Percentiles rank a stretch among this genome's conserved stretches.
phyloP scores from a whole-genome alignment of 1,140 invertebrate species.

The Dreissena rostriformis region DNA sequence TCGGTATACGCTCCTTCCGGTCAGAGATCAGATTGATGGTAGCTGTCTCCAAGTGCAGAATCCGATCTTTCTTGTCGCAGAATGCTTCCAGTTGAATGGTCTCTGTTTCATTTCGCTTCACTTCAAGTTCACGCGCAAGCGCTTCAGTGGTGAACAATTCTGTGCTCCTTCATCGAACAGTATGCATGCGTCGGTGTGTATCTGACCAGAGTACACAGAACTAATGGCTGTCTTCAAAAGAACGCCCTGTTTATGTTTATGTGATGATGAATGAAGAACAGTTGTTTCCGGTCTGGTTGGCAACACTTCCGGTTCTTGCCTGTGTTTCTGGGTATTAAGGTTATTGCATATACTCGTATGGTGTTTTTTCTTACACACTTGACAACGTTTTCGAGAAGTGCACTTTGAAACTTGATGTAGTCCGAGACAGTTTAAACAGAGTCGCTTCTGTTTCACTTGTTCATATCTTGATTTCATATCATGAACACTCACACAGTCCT shows the following conservation, averaged over 20 bases:
- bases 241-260: not conserved
- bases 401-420: constrained; percentile 7
- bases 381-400: constrained; percentile 11
- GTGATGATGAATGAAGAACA: not conserved
- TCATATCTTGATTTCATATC: not conserved
- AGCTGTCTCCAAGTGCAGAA: constrained; percentile 4
- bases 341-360: not conserved
- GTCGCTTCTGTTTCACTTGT: constrained; percentile 7
- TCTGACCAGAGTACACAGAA: too few relatives aligned
- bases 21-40: not conserved
- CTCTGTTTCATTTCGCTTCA: not conserved
- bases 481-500: not conserved
- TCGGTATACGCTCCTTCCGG: constrained; percentile 11
- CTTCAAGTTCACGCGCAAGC: constrained; percentile 24
- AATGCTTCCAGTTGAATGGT: constrained; percentile 12
- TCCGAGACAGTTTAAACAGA: constrained; percentile 46
- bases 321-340: not conserved
- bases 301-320: not conserved
- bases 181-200: not conserved
- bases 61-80: not conserved
- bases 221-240: constrained; percentile 21
- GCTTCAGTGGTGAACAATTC: constrained; percentile 28
- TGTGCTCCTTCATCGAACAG: constrained; percentile 34
- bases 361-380: not conserved
- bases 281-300: not conserved